A percentile compares a stretch with the other conserved stretches of the same genome.
These are phyloP conservation scores for Neomonachus schauinslandi DNA, from an alignment of 2,113 vertebrate species.

Conservation along the genomic window DNA sequence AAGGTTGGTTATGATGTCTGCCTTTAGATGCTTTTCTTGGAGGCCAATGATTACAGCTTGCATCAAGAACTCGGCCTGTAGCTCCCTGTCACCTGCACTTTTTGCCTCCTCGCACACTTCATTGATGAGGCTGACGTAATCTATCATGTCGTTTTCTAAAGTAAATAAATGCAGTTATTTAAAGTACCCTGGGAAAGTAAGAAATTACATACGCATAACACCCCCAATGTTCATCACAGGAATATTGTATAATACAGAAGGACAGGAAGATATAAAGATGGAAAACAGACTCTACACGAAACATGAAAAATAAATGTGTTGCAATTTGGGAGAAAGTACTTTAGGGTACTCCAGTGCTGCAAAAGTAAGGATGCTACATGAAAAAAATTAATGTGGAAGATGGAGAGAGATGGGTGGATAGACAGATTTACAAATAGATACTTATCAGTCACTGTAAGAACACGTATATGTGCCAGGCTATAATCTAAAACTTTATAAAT, in stretches of 20 bases:
- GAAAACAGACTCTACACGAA: background rate
- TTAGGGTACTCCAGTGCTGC: background rate
- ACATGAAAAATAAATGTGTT: background rate
- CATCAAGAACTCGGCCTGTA: conserved; percentile 90
- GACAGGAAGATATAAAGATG: background rate
- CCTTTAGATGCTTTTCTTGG: conserved; percentile 85
- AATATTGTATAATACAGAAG: background rate
- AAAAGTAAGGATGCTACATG: background rate
- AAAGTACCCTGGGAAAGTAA: background rate
- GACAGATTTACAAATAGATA: background rate
- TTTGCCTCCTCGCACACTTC: conserved; percentile 90
- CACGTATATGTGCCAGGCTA: background rate
- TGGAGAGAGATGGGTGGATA: background rate
- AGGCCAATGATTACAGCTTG: conserved; percentile 89
- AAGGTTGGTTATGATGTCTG: conserved; percentile 85
- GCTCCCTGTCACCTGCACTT: conserved; percentile 89
- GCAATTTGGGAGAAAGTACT: background rate
- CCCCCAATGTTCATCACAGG: background rate
- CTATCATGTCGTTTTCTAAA: conserved; percentile 86
- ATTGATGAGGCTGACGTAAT: conserved; percentile 86
- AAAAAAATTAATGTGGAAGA: background rate
- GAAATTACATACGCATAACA: background rate
- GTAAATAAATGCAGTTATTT: conserved; percentile 21
- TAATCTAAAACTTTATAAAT: background rate
- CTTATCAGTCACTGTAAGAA: background rate